Base-by-base conservation (phyloP, 2,113 vertebrate species). In the Seriola quinqueradiata region DNA sequence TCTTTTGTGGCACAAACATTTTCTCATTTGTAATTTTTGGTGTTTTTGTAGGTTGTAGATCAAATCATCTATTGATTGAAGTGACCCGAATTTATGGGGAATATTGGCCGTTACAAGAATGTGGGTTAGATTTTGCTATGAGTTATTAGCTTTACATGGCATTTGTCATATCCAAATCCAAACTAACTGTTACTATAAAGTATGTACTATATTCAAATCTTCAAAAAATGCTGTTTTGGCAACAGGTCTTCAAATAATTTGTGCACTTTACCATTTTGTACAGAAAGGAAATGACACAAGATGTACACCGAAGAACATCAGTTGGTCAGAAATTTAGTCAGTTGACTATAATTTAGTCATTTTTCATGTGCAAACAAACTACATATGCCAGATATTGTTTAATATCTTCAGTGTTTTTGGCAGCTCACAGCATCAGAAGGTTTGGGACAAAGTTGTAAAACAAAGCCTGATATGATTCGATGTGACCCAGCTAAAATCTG, bases 61-160 rank as follows among this genome's bases (percentile, higher is more conserved):
- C 60, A 75, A 54, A 61, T 71, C 8, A 46, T 40, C 14, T 75
- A 36, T 70, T 77, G 70, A 70, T 25, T 23, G 38, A 60, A 66
- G 12, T 32, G 52, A 70, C 78, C 17, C 13, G 55, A 38, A 71
- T 54, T 28, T 70, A 21, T 25, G 48, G 23, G 23, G 16, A 40
- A 3, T 19, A 32, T 34, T 60, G 11, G 52, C 52, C 21, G 4
- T n/a, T 11, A n/a, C 52, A 23, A 55, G 54, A 23, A 11, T 55
- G 8, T 21, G 9, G 50, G 19, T 52, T 21, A 8, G 52, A 54
- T 23, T 28, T 28, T 28, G 28, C 28, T 28, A 28, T 28, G 28
- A 28, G 28, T 28, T 28, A 28, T 28, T 28, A 28, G 28, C 28
- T 28, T 28, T 28, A 28, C 28, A 28, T 28, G 28, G 28, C 28